phyloP scores from a whole-genome alignment of 2,797 vertebrate species.

The Podarcis siculus region DNA sequence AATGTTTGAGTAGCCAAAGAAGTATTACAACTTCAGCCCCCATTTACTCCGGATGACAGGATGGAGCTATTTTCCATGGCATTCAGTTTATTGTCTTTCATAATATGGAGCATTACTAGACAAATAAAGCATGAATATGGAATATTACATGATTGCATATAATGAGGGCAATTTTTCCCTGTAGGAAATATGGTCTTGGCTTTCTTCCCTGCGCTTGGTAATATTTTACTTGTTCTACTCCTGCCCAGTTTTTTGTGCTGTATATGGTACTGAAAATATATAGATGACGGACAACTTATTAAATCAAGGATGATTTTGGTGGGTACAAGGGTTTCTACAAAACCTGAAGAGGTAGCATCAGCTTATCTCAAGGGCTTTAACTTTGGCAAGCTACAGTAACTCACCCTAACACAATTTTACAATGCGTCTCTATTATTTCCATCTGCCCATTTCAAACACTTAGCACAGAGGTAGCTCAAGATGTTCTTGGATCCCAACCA shows the following conservation, averaged over 20 bases:
- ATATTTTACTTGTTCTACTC: slow-evolving; percentile 12
- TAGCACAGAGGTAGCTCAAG: background rate
- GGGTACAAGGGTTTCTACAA: slow-evolving; percentile 28
- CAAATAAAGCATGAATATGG: slow-evolving; percentile 40
- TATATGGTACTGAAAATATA: slow-evolving; percentile 29
- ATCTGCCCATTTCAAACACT: background rate
- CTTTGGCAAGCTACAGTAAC: background rate
- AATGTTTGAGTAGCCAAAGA: slow-evolving; percentile 21
- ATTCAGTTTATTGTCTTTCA: slow-evolving; percentile 65
- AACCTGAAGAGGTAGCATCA: slow-evolving; percentile 29
- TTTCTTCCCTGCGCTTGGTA: slow-evolving; percentile 7
- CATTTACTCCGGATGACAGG: slow-evolving; percentile 54
- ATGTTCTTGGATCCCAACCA: too few relatives aligned
- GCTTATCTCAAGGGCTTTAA: background rate
- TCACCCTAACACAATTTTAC: background rate
- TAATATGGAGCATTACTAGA: slow-evolving; percentile 55
- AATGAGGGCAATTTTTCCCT: slow-evolving; percentile 48
- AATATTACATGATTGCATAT: slow-evolving; percentile 58
- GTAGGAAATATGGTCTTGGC: slow-evolving; percentile 25
- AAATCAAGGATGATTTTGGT: slow-evolving; percentile 1
- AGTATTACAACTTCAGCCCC: slow-evolving; percentile 55
- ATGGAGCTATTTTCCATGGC: slow-evolving; percentile 56
- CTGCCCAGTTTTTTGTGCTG: slow-evolving; percentile 26
- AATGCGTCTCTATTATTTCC: background rate
- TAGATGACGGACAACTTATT: slow-evolving; percentile 15